Percentiles rank a stretch among this genome's conserved stretches.
phyloP scores from a whole-genome alignment of 2,888 invertebrate genomes.

The Sarcophaga carnaria region DNA sequence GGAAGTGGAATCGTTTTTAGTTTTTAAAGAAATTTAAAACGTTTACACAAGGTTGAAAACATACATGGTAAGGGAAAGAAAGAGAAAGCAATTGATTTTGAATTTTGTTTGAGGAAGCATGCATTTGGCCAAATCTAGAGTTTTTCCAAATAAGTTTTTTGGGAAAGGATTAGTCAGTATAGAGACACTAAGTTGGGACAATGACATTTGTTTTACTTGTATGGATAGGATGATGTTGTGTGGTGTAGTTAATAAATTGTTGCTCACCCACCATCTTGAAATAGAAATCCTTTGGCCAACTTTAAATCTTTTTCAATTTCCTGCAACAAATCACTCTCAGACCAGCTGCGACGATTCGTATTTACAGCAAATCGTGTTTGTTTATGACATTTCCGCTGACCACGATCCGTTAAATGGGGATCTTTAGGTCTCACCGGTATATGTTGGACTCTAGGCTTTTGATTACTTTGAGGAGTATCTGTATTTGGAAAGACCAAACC shows the following conservation, averaged over 20 bases:
- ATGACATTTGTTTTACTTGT: neutral
- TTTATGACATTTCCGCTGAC: constrained; percentile 72
- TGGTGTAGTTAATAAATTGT: neutral
- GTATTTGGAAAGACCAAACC: constrained; percentile 61
- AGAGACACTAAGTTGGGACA: constrained; percentile 9
- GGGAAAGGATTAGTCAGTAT: neutral
- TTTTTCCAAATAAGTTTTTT: neutral
- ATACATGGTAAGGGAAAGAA: neutral
- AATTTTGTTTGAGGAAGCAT: neutral
- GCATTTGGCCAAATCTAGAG: neutral
- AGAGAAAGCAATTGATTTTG: neutral
- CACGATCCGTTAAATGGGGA: constrained; percentile 42
- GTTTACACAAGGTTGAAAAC: neutral
- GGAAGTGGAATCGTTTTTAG: too few relatives aligned
- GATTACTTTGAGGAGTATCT: constrained; percentile 55
- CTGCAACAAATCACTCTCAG: constrained; percentile 83
- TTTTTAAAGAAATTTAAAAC: too few relatives aligned
- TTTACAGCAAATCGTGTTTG: constrained; percentile 79
- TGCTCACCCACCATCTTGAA: constrained; percentile 80
- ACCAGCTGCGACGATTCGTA: constrained; percentile 81
- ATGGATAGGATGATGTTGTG: neutral
- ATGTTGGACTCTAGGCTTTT: constrained; percentile 45
- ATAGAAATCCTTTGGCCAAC: constrained; percentile 85
- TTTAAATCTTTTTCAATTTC: constrained; percentile 85
- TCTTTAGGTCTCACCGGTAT: constrained; percentile 21